Percentiles rank a stretch among this genome's conserved stretches.
Conservation (phyloP, 2,888 invertebrate species). For the Ectemnius lituratus region DNA sequence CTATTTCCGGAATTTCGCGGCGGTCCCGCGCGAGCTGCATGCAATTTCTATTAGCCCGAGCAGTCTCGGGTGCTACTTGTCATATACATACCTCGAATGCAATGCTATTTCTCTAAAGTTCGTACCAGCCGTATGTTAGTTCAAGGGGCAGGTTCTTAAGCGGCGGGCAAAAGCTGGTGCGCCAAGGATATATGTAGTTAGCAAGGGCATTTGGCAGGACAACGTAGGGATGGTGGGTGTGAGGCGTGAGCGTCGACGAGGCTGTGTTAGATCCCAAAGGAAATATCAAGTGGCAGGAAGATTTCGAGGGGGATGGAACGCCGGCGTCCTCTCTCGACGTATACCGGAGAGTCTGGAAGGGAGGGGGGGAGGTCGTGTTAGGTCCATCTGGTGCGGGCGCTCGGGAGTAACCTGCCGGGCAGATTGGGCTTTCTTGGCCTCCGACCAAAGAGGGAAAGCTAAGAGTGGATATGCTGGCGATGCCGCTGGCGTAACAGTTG, state of each 20-base stretch:
- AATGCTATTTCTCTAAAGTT: slow-evolving; percentile 14
- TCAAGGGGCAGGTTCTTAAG: slow-evolving; percentile 12
- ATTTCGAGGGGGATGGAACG: slow-evolving; percentile 53
- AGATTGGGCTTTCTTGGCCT: slow-evolving; percentile 76
- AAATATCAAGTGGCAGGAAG: slow-evolving; percentile 69
- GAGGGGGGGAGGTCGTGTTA: slow-evolving; percentile 54
- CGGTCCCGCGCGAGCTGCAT: not conserved
- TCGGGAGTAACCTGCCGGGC: slow-evolving; percentile 67
- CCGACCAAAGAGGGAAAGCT: slow-evolving; percentile 70
- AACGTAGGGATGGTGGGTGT: slow-evolving; percentile 4
- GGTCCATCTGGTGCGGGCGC: slow-evolving; percentile 72
- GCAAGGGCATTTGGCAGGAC: slow-evolving; percentile 44
- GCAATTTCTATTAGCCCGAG: slow-evolving; percentile 5
- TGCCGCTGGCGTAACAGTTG: slow-evolving; percentile 53
- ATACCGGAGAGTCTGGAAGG: too few relatives aligned
- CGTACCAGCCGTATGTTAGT: slow-evolving; percentile 20
- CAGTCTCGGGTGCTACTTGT: not conserved
- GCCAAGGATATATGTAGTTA: not conserved
- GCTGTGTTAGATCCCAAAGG: slow-evolving; percentile 44
- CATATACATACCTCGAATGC: not conserved
- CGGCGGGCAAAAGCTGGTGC: not conserved
- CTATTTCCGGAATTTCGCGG: slow-evolving; percentile 6
- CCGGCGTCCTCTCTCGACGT: slow-evolving; percentile 47
- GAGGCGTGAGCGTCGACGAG: slow-evolving; percentile 42
- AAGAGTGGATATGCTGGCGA: slow-evolving; percentile 45